A percentile compares a stretch with the other conserved stretches of the same genome.
These are phyloP conservation scores for Heteronetta atricapilla DNA, from an alignment of 2,113 vertebrate species.

Conservation along the genomic window DNA sequence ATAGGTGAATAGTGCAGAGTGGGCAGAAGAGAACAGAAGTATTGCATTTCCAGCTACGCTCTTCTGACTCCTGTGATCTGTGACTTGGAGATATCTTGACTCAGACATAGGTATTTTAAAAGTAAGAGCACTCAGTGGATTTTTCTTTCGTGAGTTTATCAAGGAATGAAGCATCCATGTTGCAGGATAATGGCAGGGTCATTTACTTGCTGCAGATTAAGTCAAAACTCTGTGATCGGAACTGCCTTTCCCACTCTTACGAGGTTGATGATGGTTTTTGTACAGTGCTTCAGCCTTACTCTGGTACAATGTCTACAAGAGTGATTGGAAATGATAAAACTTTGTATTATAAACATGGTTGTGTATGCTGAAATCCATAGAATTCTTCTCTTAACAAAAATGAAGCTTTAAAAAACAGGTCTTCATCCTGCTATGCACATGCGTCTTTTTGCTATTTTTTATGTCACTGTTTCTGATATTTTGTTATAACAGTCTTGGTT, in stretches of 20 bases:
- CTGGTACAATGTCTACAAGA: neutral
- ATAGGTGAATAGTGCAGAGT: neutral
- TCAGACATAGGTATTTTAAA: neutral
- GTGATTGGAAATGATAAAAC: neutral
- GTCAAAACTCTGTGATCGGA: neutral
- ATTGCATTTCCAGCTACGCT: neutral
- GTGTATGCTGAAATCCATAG: neutral
- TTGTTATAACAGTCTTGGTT: neutral
- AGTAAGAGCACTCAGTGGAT: neutral
- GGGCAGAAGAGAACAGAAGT: neutral
- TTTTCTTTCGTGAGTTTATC: neutral
- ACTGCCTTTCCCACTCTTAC: neutral
- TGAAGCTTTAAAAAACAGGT: neutral
- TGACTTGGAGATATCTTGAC: neutral
- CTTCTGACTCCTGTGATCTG: neutral
- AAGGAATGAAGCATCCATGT: neutral
- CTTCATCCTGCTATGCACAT: neutral
- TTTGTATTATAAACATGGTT: neutral
- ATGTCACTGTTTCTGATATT: neutral
- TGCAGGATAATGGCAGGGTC: neutral
- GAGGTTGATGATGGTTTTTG: neutral
- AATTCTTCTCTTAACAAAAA: neutral
- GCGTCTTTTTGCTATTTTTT: neutral
- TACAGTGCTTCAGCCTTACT: neutral
- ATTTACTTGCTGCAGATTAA: neutral